Conservation (phyloP, 2,113 vertebrate genomes). For the Kryptolebias marmoratus region DNA sequence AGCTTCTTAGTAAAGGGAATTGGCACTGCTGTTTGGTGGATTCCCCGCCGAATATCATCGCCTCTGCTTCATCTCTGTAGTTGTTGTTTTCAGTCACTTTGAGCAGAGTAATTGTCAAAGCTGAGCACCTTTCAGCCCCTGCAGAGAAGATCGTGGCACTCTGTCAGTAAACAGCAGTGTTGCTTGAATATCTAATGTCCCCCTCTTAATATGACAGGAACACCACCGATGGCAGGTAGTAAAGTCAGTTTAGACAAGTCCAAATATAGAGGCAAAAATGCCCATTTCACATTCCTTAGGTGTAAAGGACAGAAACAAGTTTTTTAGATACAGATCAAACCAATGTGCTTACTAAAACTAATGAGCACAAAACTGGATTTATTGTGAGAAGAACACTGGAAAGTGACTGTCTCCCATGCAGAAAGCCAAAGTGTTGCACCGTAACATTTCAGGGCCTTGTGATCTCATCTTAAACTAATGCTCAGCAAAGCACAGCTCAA, state of each 20-base stretch:
- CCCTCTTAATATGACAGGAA: constrained; percentile 41
- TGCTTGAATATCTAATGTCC: constrained; percentile 74
- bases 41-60: constrained; percentile 61
- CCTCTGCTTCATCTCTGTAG: constrained; percentile 59
- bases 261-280: constrained; percentile 41
- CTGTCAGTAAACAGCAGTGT: constrained; percentile 66
- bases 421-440: constrained; percentile 19
- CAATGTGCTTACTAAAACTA: background rate
- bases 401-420: constrained; percentile 16
- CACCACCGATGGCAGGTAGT: constrained; percentile 49
- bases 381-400: background rate
- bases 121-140: constrained; percentile 73
- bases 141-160: constrained; percentile 56
- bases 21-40: constrained; percentile 51
- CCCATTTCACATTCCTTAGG: constrained; percentile 48
- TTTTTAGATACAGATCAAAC: background rate
- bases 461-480: constrained; percentile 57
- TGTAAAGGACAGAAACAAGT: constrained; percentile 34
- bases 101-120: constrained; percentile 75
- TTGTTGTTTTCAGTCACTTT: constrained; percentile 74
- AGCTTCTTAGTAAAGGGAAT: constrained; percentile 68
- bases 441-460: constrained; percentile 32
- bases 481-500: constrained; percentile 48
- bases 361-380: background rate
- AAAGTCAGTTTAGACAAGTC: constrained; percentile 45